phyloP scores from a whole-genome alignment of 2,797 vertebrate genomes.

The Diglossa cyanea region DNA sequence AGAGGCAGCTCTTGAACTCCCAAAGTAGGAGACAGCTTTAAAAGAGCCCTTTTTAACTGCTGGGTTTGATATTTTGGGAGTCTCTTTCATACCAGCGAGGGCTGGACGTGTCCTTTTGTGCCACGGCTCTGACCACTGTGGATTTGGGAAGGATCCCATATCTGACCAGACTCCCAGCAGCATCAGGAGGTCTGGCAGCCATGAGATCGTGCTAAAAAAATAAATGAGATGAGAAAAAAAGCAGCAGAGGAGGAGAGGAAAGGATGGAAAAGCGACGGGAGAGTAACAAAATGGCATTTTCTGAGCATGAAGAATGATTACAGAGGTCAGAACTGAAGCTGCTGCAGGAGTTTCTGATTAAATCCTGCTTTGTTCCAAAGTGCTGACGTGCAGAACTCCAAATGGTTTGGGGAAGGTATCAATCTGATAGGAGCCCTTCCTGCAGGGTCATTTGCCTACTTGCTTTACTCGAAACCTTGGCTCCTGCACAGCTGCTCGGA shows the following conservation, averaged over 20 bases:
- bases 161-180: not conserved
- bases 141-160: not conserved
- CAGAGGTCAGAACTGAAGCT: not conserved
- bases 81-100: fast-evolving
- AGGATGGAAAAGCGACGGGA: not conserved
- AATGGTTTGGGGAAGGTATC: not conserved
- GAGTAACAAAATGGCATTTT: not conserved
- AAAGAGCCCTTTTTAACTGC: not conserved
- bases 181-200: not conserved
- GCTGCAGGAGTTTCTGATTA: conserved; percentile 29
- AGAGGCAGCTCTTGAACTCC: not conserved
- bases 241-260: not conserved
- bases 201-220: not conserved
- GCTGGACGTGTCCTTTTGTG: not conserved
- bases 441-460: conserved; percentile 18
- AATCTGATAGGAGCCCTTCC: conserved; percentile 24
- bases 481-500: not conserved
- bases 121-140: not conserved
- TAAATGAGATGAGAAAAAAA: not conserved
- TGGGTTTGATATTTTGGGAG: not conserved
- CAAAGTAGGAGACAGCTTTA: not conserved
- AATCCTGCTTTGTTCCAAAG: not conserved
- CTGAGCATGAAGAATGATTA: not conserved
- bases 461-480: conserved; percentile 26
- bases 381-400: conserved; percentile 7